Evolutionary conservation across 53 echinoderm and acorn worm genomes (phyloP), one percentile per base, ranked within the genome.

Genomic region (Stichopus horrens): DNA sequence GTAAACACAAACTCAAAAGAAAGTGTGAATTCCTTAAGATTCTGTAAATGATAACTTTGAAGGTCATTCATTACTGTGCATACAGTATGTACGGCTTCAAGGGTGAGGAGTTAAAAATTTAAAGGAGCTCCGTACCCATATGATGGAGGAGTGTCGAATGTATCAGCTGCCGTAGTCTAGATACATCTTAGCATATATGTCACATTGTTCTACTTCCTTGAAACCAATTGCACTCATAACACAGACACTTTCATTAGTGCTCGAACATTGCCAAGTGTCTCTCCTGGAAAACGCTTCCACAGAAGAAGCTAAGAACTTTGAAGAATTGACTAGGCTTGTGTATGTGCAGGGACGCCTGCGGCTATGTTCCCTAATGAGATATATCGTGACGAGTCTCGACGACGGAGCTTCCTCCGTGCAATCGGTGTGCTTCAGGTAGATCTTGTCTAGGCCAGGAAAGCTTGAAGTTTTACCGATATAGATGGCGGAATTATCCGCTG

Each of bases 321-420:
- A 63, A 16, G 16, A 9, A 63, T 63, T 63, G 63, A 63, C 63
- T 63, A 63, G 63, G 63, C 63, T 63, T 16, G 63, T 63, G 37
- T 37, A 37, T 63, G 63, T 63, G 63, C 7, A 63, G 63, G 63
- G 63, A 63, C 7, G 79, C 79, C 79, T 55, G 20, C 7, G 79
- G 79, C 79, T 52, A 79, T 79, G 79, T 53, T 55, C 56, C 55
- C 18, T n/a, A 79, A 79, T 79, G 79, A 79, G 79, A 79, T 53
- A 79, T 55, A 54, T 18, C 8, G 55, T 79, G 53, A 55, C 16
- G 79, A 53, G 79, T 79, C 53, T 10, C 54, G 53, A n/a, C 8
- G 13, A 9, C 52, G 16, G 11, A 63, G 63, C 63, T 63, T 37
- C 37, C 63, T 63, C 63, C 63, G 10, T 16, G 63, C 63, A 63